Evolutionary conservation across 2,113 vertebrate genomes (phyloP).

Genomic region (Callionymus lyra): DNA sequence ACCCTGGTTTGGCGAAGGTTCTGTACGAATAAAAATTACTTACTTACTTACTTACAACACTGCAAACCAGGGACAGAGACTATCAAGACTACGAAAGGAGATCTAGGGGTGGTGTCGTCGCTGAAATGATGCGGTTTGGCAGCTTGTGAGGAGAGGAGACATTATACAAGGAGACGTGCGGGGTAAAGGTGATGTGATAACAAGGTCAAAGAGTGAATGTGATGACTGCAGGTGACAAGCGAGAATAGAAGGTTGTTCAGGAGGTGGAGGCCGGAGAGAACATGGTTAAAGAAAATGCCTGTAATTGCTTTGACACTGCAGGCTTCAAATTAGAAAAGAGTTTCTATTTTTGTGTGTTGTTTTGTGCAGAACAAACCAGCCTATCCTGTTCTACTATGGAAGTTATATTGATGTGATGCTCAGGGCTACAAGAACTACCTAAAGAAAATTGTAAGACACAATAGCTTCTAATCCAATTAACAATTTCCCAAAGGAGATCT

Average conservation of each 20-base stretch:
- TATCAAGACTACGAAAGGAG: conserved; percentile 22
- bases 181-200: conserved; percentile 29
- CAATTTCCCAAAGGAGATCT: too few relatives aligned
- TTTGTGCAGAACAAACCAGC: too few relatives aligned
- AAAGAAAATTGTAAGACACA: too few relatives aligned
- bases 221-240: conserved; percentile 25
- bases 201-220: conserved; percentile 29
- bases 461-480: too few relatives aligned
- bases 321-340: neutral
- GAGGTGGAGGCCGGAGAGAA: conserved; percentile 17
- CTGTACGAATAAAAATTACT: too few relatives aligned
- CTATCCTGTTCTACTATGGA: too few relatives aligned
- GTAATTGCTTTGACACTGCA: conserved; percentile 2
- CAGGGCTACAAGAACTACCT: too few relatives aligned
- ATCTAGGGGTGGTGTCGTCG: conserved; percentile 28
- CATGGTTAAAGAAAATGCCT: conserved; percentile 10
- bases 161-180: conserved; percentile 17
- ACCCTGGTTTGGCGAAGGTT: too few relatives aligned
- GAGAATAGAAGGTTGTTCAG: conserved; percentile 16
- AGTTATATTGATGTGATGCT: too few relatives aligned
- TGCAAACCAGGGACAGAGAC: conserved; percentile 2
- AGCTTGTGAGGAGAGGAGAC: conserved; percentile 21
- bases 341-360: too few relatives aligned
- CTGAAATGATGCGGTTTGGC: conserved; percentile 23
- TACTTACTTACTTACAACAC: too few relatives aligned